Evolutionary conservation across 2,113 vertebrate species (phyloP).

Genomic region (Calyptomena viridis): DNA sequence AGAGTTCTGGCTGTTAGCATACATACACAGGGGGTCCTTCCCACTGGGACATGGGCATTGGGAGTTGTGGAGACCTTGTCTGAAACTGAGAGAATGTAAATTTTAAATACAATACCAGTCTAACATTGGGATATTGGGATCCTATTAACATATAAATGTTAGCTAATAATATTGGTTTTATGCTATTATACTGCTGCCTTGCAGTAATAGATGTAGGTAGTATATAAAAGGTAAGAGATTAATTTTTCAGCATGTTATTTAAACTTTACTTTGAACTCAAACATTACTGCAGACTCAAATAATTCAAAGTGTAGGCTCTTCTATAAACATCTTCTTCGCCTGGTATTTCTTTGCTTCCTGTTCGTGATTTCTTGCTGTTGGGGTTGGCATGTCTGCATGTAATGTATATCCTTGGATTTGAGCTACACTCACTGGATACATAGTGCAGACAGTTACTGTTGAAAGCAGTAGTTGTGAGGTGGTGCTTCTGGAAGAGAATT

Average conservation of each 20-base stretch:
- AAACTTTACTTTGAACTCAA: background rate
- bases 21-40: background rate
- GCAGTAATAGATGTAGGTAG: background rate
- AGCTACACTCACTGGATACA: conserved; percentile 31
- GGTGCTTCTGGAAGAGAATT: conserved; percentile 33
- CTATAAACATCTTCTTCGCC: background rate
- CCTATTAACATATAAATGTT: background rate
- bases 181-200: background rate
- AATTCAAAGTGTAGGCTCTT: background rate
- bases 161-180: background rate
- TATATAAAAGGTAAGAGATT: background rate
- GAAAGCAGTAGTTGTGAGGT: conserved; percentile 31
- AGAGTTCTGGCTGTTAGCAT: background rate
- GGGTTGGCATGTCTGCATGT: background rate
- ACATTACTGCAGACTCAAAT: background rate
- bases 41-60: background rate
- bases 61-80: background rate
- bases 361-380: background rate
- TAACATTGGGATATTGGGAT: background rate
- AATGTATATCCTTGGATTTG: background rate
- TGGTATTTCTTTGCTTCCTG: background rate
- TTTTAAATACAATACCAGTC: background rate
- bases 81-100: background rate
- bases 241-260: background rate
- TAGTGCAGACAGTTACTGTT: conserved; percentile 3